phyloP scores from a whole-genome alignment of 2,113 vertebrate species.

The Chaetorhynchus papuensis region DNA sequence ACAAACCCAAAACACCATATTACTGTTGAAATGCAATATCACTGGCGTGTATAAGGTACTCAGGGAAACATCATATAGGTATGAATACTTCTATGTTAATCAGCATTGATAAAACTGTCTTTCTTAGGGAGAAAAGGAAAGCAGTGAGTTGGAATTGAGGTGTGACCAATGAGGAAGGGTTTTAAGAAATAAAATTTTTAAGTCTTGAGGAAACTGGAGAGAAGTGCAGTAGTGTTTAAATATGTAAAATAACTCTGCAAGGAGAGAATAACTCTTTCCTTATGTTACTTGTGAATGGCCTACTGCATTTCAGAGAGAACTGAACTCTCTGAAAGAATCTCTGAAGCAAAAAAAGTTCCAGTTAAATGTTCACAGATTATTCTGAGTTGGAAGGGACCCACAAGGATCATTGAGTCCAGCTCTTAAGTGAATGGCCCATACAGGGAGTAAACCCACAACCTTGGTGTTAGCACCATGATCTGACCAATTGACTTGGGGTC shows the following conservation, averaged over 20 bases:
- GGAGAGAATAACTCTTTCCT: background rate
- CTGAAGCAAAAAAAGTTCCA: background rate
- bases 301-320: background rate
- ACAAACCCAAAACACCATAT: background rate
- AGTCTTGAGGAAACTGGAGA: background rate
- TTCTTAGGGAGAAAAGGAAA: background rate
- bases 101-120: background rate
- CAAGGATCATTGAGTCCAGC: background rate
- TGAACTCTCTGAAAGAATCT: background rate
- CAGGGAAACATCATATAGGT: background rate
- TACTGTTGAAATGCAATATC: background rate
- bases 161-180: background rate
- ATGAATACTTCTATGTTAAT: background rate
- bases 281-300: background rate
- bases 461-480: background rate
- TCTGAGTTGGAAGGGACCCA: background rate
- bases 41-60: background rate
- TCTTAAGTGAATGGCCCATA: background rate
- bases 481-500: background rate
- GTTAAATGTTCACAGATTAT: background rate
- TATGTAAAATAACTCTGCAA: background rate
- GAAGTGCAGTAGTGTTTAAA: background rate
- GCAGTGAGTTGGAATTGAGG: background rate
- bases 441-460: background rate
- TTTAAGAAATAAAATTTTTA: background rate